A percentile compares a stretch with the other conserved stretches of the same genome.
Conservation (phyloP, 2,888 invertebrate genomes). For the Mythimna loreyi region DNA sequence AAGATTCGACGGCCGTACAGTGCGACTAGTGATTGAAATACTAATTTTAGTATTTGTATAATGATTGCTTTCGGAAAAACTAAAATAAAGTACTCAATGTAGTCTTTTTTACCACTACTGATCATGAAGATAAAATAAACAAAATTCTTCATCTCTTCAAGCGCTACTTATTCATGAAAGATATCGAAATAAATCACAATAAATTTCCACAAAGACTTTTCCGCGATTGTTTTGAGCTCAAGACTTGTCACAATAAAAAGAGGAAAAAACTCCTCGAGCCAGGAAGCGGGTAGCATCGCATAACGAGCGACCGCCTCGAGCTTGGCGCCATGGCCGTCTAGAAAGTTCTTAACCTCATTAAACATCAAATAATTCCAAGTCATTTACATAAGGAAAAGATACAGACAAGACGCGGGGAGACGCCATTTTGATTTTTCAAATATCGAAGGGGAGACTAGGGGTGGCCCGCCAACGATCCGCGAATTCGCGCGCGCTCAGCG, state of each 20-base stretch:
- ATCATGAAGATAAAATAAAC: background rate
- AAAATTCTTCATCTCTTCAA: background rate
- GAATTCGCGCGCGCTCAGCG: conserved; percentile 84
- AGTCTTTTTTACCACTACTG: background rate
- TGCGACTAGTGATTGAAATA: too few relatives aligned
- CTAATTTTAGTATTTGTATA: too few relatives aligned
- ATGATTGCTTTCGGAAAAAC: too few relatives aligned
- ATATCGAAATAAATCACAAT: conserved; percentile 44
- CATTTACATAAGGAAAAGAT: conserved; percentile 90
- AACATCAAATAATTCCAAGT: conserved; percentile 80
- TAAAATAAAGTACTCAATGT: too few relatives aligned
- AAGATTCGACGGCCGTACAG: too few relatives aligned
- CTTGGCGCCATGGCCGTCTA: conserved; percentile 78
- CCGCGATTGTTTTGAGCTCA: conserved; percentile 49
- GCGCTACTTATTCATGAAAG: conserved; percentile 18
- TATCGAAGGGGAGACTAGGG: conserved; percentile 83
- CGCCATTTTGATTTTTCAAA: conserved; percentile 87
- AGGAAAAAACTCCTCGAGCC: conserved; percentile 68
- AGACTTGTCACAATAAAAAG: conserved; percentile 67
- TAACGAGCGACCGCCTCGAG: conserved; percentile 76
- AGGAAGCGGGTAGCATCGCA: conserved; percentile 68
- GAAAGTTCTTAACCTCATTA: conserved; percentile 88
- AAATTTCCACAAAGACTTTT: conserved; percentile 41
- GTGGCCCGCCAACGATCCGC: conserved; percentile 79
- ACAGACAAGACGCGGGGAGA: conserved; percentile 86